Evolutionary conservation across 1,140 invertebrate species (phyloP), one percentile per base, ranked within the genome.

Genomic region (Vanessa tameamea): DNA sequence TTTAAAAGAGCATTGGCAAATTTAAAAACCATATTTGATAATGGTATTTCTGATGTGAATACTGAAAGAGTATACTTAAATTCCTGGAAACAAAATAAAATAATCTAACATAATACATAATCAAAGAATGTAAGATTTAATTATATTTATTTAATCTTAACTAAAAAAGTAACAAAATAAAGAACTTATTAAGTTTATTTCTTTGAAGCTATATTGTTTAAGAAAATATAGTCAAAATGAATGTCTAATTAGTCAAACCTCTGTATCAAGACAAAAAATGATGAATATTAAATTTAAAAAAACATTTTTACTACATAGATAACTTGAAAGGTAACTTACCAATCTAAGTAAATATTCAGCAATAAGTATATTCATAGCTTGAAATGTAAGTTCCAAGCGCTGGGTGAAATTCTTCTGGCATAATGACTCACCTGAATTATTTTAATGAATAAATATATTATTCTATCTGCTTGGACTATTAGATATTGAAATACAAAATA

Each of bases 1-100:
- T 81, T 57, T 68, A 88, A 71, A 16, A 92, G 73, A 0, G 77
- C 68, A 61, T 84, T 89, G 4, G 90, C 82, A 73, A 89, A 90
- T 13, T 80, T 76, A 78, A 92, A 91, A 15, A 89, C 81, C 89
- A 92, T 92, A 68, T 91, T 92, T 3, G 87, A 82, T 50, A 94
- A 78, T 5, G 94, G 93, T 69, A 94, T 93, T 83, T 95, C 94
- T 15, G 93, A 93, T 72, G 92, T 86, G 83, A 94, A 94, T 43
- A 95, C 91, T 16, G 94, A 94, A 9, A 94, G 81, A n/a, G 91
- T 90, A 77, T 94, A 94, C 69, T 89, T 92, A 73, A 94, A 94
- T n/a, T 94, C 86, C 88, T 94, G 75, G 65, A 87, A 91, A 79
- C 20, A 50, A 64, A 53, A 53, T 8, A 53, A 55, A 55, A 20